Conservation (phyloP, 2,113 vertebrate genomes). For the Aegotheles bennettii region DNA sequence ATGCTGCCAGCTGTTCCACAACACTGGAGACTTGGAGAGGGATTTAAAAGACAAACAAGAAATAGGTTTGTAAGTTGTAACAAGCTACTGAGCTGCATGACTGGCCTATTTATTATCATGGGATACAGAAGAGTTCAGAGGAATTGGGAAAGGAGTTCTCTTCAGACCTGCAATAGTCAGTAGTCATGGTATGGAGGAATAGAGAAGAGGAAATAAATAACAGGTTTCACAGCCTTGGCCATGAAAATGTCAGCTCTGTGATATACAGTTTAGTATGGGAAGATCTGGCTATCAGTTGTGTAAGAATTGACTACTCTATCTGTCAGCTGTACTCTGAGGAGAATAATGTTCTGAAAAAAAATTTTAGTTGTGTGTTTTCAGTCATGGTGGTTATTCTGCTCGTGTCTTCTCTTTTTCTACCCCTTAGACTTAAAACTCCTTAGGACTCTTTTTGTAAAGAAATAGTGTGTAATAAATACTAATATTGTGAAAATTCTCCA, state of each 20-base stretch:
- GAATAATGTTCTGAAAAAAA: background rate
- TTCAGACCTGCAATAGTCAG: background rate
- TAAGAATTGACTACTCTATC: background rate
- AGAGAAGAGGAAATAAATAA: background rate
- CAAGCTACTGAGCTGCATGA: background rate
- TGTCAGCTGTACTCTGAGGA: background rate
- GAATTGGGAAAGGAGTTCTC: background rate
- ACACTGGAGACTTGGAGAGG: background rate
- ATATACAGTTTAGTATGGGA: background rate
- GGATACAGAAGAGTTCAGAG: background rate
- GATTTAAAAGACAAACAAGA: constrained; percentile 1
- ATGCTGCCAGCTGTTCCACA: background rate
- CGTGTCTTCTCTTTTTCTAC: background rate
- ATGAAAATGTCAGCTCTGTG: background rate
- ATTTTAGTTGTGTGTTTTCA: background rate
- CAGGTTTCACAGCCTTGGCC: background rate
- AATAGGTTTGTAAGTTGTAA: background rate
- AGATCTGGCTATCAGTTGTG: background rate
- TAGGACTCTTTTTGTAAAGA: background rate
- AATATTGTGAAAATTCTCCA: background rate
- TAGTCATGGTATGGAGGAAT: background rate
- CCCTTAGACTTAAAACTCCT: background rate
- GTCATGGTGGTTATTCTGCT: background rate
- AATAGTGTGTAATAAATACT: background rate
- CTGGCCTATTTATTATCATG: background rate